Percentiles rank a stretch among this genome's conserved stretches.
These are phyloP conservation scores for Eurytoma californica DNA, from an alignment of 2,888 invertebrate genomes.

Conservation along the genomic window DNA sequence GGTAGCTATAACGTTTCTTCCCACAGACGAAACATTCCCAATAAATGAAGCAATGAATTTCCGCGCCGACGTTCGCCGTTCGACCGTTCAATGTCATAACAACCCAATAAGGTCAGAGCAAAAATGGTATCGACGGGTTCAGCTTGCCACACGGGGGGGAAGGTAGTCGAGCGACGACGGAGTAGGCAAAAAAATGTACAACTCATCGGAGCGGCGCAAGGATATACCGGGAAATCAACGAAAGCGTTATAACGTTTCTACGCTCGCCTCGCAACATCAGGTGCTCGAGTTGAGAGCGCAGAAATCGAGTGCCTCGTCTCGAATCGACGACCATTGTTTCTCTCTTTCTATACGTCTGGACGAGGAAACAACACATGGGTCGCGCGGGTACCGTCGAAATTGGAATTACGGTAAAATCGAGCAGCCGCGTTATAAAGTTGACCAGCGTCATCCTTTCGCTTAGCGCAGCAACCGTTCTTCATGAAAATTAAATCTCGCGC, in stretches of 20 bases:
- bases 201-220: conserved; percentile 27
- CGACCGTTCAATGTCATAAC: conserved; percentile 15
- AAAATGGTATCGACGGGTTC: conserved; percentile 5
- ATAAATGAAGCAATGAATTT: conserved; percentile 24
- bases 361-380: conserved; percentile 28
- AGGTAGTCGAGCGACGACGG: conserved; percentile 5
- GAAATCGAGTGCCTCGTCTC: conserved; percentile 37
- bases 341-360: background rate
- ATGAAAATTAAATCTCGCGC: too few relatives aligned
- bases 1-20: too few relatives aligned
- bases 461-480: background rate
- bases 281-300: conserved; percentile 21
- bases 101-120: conserved; percentile 12
- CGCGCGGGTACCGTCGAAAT: conserved; percentile 31
- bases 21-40: background rate
- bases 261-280: conserved; percentile 24
- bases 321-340: conserved; percentile 41
- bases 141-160: background rate
- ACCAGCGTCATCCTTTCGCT: conserved; percentile 10
- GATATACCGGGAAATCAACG: conserved; percentile 35
- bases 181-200: conserved; percentile 4
- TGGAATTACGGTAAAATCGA: conserved; percentile 47
- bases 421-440: conserved; percentile 15
- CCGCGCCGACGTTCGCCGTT: conserved; percentile 10
- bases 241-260: conserved; percentile 45